phyloP scores from a whole-genome alignment of 2,797 vertebrate genomes.

The Leuciscus waleckii region DNA sequence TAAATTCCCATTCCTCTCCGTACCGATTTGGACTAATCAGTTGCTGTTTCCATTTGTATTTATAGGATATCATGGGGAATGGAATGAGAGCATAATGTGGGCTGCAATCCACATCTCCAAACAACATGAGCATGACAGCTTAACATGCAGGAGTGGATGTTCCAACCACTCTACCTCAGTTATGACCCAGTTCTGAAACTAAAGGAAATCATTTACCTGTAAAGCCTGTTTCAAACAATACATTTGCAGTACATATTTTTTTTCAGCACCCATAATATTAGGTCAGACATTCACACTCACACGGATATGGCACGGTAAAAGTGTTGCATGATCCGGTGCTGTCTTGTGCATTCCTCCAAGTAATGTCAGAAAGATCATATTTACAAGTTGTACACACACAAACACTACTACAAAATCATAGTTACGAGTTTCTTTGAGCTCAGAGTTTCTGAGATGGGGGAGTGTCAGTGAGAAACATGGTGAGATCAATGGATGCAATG shows the following conservation, averaged over 20 bases:
- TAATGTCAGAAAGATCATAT: no score
- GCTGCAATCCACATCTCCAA: conserved; percentile 7
- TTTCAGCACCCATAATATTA: neutral
- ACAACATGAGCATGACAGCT: conserved; percentile 7
- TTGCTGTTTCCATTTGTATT: neutral
- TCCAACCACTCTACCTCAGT: neutral
- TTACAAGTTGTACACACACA: no score
- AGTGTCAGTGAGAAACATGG: no score
- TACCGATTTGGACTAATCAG: neutral
- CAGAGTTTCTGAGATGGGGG: no score
- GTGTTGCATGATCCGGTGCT: no score
- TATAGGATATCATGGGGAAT: neutral
- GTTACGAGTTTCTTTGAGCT: no score
- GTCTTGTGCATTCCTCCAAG: no score
- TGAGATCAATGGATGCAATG: no score
- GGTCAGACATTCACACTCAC: no score
- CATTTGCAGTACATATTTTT: neutral
- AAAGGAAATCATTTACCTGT: conserved; percentile 1
- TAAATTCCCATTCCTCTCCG: neutral
- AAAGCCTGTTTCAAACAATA: neutral
- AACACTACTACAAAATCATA: no score
- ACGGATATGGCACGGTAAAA: no score
- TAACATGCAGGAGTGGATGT: conserved; percentile 10
- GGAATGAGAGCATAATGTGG: conserved; percentile 9
- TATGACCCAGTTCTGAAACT: conserved; percentile 6